A percentile compares a stretch with the other conserved stretches of the same genome.
These are phyloP conservation scores for Patella ulyssiponensis DNA, from an alignment of 2,888 invertebrate genomes.

Conservation along the genomic window DNA sequence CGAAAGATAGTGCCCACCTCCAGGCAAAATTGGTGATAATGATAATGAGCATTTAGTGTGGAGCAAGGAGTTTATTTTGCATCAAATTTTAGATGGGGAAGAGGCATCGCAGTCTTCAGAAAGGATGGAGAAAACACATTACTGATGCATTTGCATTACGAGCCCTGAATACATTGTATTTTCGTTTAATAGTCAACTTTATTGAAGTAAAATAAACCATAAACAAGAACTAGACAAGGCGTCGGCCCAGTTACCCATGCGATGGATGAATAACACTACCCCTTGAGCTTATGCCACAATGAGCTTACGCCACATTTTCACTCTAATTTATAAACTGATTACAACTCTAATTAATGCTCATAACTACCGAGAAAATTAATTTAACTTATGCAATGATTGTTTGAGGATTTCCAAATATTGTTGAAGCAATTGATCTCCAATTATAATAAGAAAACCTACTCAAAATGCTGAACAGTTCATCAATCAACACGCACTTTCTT, in stretches of 20 bases:
- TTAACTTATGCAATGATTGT: background rate
- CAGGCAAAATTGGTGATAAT: too few species aligned
- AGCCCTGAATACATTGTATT: background rate
- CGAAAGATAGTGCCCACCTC: too few species aligned
- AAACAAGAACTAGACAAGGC: too few species aligned
- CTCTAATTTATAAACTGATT: background rate
- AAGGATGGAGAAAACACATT: background rate
- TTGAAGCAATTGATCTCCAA: background rate
- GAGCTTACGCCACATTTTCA: too few species aligned
- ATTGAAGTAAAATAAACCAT: too few species aligned
- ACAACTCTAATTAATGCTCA: background rate
- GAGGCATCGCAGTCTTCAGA: background rate
- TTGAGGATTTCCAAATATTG: background rate
- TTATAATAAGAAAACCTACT: background rate
- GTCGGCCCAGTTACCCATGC: too few species aligned
- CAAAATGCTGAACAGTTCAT: background rate
- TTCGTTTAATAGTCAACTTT: background rate
- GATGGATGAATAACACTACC: too few species aligned
- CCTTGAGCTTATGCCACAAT: too few species aligned
- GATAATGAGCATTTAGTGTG: too few species aligned
- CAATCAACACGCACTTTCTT: background rate
- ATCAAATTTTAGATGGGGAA: background rate
- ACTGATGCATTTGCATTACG: background rate
- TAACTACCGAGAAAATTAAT: too few species aligned
- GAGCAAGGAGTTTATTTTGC: background rate